Percentiles rank a stretch among this genome's conserved stretches.
phyloP scores from a whole-genome alignment of 2,113 vertebrate genomes.

The Clarias gariepinus region DNA sequence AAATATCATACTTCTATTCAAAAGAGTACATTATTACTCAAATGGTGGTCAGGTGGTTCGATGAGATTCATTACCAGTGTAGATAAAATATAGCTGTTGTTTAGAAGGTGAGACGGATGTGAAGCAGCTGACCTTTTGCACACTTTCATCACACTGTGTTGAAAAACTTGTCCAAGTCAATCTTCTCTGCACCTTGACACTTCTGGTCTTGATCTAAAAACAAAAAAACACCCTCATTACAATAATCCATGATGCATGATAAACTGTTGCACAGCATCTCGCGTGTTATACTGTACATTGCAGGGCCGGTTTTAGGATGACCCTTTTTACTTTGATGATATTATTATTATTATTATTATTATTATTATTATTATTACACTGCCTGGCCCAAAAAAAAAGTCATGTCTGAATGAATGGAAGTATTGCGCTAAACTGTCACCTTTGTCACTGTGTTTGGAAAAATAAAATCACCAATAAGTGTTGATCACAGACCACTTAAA shows the following conservation, averaged over 20 bases:
- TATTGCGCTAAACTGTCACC: no score
- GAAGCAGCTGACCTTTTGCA: constrained; percentile 37
- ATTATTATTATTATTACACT: not conserved
- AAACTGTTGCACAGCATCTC: not conserved
- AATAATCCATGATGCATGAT: not conserved
- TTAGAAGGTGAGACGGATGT: not conserved
- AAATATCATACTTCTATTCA: not conserved
- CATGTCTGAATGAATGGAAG: no score
- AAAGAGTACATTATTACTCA: not conserved
- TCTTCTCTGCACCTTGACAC: not conserved
- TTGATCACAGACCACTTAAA: no score
- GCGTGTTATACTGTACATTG: not conserved
- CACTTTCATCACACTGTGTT: not conserved
- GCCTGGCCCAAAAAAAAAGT: no score
- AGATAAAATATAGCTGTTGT: not conserved
- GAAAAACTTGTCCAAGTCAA: no score
- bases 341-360: not conserved
- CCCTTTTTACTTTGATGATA: not conserved
- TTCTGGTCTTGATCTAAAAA: not conserved
- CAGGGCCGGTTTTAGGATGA: not conserved
- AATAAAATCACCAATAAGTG: no score
- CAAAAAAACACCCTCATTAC: not conserved
- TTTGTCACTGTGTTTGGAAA: no score
- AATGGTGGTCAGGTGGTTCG: not conserved
- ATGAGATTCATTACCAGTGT: no score